A percentile compares a stretch with the other conserved stretches of the same genome.
Evolutionary conservation across 2,888 invertebrate genomes (phyloP).

Genomic region (Drepana falcataria): DNA sequence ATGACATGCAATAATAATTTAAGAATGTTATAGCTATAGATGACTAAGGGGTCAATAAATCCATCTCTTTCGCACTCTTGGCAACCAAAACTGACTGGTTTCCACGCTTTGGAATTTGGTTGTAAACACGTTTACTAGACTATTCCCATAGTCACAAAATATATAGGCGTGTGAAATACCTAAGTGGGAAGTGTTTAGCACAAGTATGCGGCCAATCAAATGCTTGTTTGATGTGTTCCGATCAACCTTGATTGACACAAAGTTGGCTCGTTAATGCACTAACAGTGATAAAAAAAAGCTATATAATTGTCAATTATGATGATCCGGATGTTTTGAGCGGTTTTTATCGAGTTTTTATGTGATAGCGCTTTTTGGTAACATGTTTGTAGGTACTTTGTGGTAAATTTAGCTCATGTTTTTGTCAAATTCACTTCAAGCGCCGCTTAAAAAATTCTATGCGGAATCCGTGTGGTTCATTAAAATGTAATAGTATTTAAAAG

Average conservation of each 20-base stretch:
- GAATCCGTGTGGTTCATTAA: too few relatives aligned
- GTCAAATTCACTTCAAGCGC: background rate
- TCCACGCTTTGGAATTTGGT: too few relatives aligned
- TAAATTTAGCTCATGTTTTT: background rate
- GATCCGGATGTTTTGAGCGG: background rate
- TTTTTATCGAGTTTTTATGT: background rate
- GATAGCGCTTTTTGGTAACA: too few relatives aligned
- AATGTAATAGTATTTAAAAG: too few relatives aligned
- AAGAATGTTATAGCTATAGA: too few relatives aligned
- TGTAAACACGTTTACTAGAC: too few relatives aligned
- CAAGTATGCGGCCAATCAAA: conserved; percentile 1
- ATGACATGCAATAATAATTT: too few relatives aligned
- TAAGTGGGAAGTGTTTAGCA: background rate
- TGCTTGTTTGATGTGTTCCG: background rate
- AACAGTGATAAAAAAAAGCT: background rate
- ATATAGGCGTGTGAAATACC: background rate
- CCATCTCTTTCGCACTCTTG: too few relatives aligned
- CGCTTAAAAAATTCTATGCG: too few relatives aligned
- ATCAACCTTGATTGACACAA: background rate
- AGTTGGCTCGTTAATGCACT: background rate
- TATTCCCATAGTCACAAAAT: background rate
- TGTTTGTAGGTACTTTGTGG: too few relatives aligned
- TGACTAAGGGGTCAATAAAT: too few relatives aligned
- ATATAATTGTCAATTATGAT: background rate
- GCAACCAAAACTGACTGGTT: too few relatives aligned